A percentile compares a stretch with the other conserved stretches of the same genome.
phyloP scores from a whole-genome alignment of 1,140 invertebrate genomes.

The Dolichoris vasculosae region DNA sequence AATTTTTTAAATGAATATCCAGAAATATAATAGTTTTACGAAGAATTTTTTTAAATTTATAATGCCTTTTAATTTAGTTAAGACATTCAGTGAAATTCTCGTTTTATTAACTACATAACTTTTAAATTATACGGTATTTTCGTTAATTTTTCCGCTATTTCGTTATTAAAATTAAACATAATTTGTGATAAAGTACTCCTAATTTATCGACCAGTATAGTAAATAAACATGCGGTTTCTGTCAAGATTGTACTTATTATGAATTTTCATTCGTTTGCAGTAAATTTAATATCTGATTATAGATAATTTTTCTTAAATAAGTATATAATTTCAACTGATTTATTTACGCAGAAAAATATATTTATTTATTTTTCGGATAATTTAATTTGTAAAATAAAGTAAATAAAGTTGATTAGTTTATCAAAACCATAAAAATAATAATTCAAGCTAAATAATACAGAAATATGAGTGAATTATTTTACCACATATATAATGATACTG shows the following conservation, averaged over 20 bases:
- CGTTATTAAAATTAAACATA: not conserved
- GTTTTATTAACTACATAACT: not conserved
- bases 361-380: not conserved
- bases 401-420: not conserved
- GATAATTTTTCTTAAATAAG: not conserved
- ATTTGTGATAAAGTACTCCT: not conserved
- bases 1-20: too few relatives aligned
- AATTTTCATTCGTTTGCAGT: not conserved
- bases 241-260: not conserved
- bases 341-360: not conserved
- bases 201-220: not conserved
- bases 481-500: not conserved
- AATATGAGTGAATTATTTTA: too few relatives aligned
- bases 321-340: not conserved
- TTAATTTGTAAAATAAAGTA: not conserved
- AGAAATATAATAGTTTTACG: too few relatives aligned
- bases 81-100: not conserved
- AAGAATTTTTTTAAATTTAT: conserved; percentile 1
- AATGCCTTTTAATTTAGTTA: not conserved
- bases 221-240: not conserved
- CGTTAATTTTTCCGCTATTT: too few relatives aligned
- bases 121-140: not conserved
- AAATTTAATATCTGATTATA: not conserved
- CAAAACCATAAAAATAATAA: not conserved
- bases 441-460: not conserved